Evolutionary conservation across 92 coral and sea anemone species (phyloP).

Genomic region (Zoanthus solanderi): DNA sequence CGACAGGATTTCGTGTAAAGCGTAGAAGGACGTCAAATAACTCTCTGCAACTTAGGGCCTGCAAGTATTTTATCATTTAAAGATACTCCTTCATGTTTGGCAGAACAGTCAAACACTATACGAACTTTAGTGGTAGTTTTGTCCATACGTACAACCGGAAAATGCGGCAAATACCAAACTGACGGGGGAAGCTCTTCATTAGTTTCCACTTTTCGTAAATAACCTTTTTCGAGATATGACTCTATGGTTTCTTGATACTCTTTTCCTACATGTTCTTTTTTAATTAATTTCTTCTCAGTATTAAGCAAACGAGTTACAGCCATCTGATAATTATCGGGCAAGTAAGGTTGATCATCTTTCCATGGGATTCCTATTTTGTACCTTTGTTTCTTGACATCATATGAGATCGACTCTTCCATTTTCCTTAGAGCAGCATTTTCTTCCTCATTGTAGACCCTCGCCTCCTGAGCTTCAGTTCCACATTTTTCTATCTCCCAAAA

Average conservation of each 20-base stretch:
- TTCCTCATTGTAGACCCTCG: no score
- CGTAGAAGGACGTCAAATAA: conserved; percentile 46
- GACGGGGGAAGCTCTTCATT: conserved; percentile 42
- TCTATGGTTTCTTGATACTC: no score
- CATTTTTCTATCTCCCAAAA: conserved; percentile 73
- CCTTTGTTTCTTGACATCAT: conserved; percentile 8
- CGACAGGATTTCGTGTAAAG: conserved; percentile 48
- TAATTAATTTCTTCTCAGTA: conserved; percentile 46
- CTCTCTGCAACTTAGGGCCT: conserved; percentile 8
- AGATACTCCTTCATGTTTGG: no score
- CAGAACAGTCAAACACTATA: conserved; percentile 15
- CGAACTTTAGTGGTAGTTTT: conserved; percentile 73
- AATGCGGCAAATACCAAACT: not conserved
- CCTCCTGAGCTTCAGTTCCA: no score
- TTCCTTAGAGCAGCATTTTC: no score
- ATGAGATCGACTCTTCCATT: conserved; percentile 19
- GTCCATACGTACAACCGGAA: conserved; percentile 66
- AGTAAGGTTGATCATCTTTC: no score
- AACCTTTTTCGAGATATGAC: conserved; percentile 57
- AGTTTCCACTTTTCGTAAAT: conserved; percentile 53
- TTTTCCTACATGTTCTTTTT: no score
- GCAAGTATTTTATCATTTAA: conserved; percentile 24
- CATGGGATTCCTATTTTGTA: conserved; percentile 32
- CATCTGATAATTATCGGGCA: no score
- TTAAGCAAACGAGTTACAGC: conserved; percentile 33